Conservation (phyloP, 53 echinoderm and acorn worm species). For the Pentamera pediparva region DNA sequence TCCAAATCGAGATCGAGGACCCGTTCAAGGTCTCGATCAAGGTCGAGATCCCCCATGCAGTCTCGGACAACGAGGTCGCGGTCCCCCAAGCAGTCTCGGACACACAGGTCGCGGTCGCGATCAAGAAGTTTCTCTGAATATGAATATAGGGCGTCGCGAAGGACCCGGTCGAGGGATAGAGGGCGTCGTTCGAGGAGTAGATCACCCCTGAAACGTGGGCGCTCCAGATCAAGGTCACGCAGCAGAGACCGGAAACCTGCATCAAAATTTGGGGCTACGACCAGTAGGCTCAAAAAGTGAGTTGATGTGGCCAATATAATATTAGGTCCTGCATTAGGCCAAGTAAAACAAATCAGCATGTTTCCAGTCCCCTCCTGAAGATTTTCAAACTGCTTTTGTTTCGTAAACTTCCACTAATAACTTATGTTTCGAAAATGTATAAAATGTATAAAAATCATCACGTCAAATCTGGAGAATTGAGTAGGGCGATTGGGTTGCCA, state of each 20-base stretch:
- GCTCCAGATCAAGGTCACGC: conserved; percentile 2
- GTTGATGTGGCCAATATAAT: background rate
- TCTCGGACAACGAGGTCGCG: conserved; percentile 30
- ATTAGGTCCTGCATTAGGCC: background rate
- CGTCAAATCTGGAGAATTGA: background rate
- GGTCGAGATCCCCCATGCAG: conserved; percentile 2
- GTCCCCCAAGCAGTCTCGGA: conserved; percentile 24
- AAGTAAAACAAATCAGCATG: background rate
- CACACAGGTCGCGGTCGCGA: conserved; percentile 22
- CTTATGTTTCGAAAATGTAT: too few relatives aligned
- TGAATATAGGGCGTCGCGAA: conserved; percentile 22
- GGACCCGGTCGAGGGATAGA: conserved; percentile 33
- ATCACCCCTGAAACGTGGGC: conserved; percentile 12
- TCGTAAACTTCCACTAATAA: too few relatives aligned
- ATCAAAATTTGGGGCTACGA: conserved; percentile 10
- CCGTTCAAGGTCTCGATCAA: background rate
- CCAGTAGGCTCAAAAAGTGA: conserved; percentile 42
- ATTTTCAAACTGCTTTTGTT: too few relatives aligned
- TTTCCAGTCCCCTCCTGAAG: too few relatives aligned
- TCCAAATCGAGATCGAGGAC: conserved; percentile 20
- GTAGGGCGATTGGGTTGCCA: background rate
- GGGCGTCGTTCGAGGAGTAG: conserved; percentile 34
- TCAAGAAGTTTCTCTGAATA: background rate
- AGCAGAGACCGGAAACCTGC: conserved; percentile 4
- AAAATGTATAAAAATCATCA: too few relatives aligned